Evolutionary conservation across 2,797 vertebrate genomes (phyloP), one percentile per base, ranked within the genome.

Genomic region (Rhincodon typus): DNA sequence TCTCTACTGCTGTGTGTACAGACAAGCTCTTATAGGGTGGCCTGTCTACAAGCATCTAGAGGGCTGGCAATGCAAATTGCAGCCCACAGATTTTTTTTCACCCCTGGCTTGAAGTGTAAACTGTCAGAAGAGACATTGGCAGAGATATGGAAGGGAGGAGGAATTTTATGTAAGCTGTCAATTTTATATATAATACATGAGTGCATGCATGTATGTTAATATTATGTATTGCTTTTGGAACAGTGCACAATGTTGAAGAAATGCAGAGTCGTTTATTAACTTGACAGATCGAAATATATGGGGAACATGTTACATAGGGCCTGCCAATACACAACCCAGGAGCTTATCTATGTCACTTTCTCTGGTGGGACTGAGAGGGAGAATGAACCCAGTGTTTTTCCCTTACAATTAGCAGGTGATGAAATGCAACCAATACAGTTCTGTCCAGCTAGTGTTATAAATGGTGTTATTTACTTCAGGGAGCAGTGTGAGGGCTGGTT

Each of bases 21-120:
- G 62, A 69, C 82, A 69, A n/a, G 90, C 90, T 93, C n/a, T 17
- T 67, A 42, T 67, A 69, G 90, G 90, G 38, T 93, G 62, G 62
- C 88, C 88, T 91, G 88, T 91, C 88, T 90, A 30, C 87, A 7
- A 23, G 57, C 62, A 91, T 66, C 57, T 67, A n/a, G 88, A 91
- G 88, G 57, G 57, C 57, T 93, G 90, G 90, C 90, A 93, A 93
- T 93, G 90, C 90, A 69, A 93, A 93, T 93, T 93, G 66, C 34
- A 93, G 23, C 90, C 66, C 90, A 25, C 90, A 67, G 66, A 93
- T 93, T 10, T 69, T 93, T 42, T 42, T 38, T 0, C 3, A 5
- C 25, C 8, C n/a, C 88, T 25, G 21, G n/a, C 0, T 93, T 93
- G 25, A 93, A 93, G 90, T 93, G 62, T 10, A 69, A 69, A n/a